Evolutionary conservation across 2,113 vertebrate species (phyloP).

Genomic region (Corythaeola cristata): DNA sequence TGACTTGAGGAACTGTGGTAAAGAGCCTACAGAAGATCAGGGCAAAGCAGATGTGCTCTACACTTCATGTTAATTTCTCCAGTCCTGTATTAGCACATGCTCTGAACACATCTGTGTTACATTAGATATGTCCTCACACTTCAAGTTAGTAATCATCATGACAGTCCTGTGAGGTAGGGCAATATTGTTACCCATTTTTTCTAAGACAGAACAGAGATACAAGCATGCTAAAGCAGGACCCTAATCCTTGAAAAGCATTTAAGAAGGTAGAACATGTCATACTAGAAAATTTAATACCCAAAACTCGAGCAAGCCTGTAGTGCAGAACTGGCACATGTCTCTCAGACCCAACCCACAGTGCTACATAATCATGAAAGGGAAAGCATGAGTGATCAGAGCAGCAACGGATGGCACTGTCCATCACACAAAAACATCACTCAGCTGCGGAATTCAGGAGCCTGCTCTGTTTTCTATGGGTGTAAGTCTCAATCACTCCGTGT

Average conservation of each 20-base stretch:
- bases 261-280: background rate
- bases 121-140: background rate
- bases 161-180: background rate
- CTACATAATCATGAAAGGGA: background rate
- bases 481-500: background rate
- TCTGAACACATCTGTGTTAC: background rate
- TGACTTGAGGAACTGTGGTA: background rate
- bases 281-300: background rate
- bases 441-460: background rate
- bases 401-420: background rate
- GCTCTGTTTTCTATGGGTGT: background rate
- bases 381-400: background rate
- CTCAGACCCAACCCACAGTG: background rate
- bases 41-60: constrained; percentile 5
- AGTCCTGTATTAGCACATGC: background rate
- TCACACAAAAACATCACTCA: background rate
- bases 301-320: background rate
- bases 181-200: background rate
- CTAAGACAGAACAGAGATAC: background rate
- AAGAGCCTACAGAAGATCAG: background rate
- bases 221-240: background rate
- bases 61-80: background rate
- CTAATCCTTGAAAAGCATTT: background rate
- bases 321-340: background rate
- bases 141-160: background rate